These are phyloP conservation scores for Andrena praecox DNA, from an alignment of 2,888 invertebrate genomes.

Conservation along the genomic window DNA sequence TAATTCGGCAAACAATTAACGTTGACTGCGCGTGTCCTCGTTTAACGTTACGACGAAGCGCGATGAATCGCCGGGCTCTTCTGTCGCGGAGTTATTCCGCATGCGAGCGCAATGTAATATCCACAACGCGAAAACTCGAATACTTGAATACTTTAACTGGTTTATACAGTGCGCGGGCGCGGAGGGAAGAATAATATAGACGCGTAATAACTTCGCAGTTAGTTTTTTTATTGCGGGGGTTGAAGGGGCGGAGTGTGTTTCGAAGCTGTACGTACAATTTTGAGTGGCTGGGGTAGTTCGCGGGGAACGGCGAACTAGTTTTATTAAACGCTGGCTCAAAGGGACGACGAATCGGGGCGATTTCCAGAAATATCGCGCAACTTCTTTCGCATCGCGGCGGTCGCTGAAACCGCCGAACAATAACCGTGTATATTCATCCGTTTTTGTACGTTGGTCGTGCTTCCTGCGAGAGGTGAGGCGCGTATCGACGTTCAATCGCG, in stretches of 20 bases:
- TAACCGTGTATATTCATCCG: constrained; percentile 12
- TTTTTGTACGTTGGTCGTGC: constrained; percentile 6
- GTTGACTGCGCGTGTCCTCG: neutral
- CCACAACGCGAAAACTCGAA: too few species aligned
- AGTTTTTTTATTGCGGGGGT: too few species aligned
- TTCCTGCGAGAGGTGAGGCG: constrained; percentile 45
- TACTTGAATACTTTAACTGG: too few species aligned
- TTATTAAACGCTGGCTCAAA: too few species aligned
- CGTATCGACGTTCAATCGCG: constrained; percentile 77
- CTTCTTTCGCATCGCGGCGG: neutral
- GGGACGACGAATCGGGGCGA: neutral
- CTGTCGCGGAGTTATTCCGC: neutral
- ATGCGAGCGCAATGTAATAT: too few species aligned
- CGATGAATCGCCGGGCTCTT: neutral
- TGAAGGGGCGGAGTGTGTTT: too few species aligned
- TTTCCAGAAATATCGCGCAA: neutral
- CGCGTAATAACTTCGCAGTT: too few species aligned
- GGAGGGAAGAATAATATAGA: too few species aligned
- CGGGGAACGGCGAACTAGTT: too few species aligned
- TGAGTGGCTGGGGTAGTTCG: too few species aligned
- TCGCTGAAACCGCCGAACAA: constrained; percentile 11
- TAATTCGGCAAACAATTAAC: constrained; percentile 48
- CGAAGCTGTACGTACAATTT: too few species aligned
- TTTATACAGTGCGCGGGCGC: too few species aligned
- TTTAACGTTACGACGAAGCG: neutral